phyloP scores from a whole-genome alignment of 1,140 invertebrate genomes.

The Drosophila eugracilis region DNA sequence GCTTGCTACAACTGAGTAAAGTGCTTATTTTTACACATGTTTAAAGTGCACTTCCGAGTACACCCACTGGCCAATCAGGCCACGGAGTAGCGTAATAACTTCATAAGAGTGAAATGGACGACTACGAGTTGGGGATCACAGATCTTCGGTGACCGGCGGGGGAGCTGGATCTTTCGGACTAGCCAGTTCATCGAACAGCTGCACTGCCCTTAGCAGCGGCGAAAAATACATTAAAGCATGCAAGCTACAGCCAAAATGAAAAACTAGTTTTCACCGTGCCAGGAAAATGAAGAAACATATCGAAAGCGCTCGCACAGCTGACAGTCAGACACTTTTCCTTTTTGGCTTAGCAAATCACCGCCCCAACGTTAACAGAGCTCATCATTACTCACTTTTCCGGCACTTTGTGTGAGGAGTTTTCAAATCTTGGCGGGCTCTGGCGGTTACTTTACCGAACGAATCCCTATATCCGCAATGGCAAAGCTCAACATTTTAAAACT shows the following conservation, averaged over 20 bases:
- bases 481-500: no score
- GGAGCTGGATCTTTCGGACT: neutral
- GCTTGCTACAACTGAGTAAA: no score
- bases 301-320: constrained; percentile 37
- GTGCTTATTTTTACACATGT: constrained; percentile 67
- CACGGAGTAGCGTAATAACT: constrained; percentile 67
- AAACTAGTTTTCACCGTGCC: constrained; percentile 80
- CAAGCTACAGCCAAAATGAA: constrained; percentile 49
- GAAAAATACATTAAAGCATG: constrained; percentile 58
- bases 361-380: constrained; percentile 47
- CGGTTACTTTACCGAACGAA: no score
- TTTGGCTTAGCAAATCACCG: constrained; percentile 8
- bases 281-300: constrained; percentile 57
- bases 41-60: constrained; percentile 59
- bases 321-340: constrained; percentile 70
- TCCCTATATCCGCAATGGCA: no score
- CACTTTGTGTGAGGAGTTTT: constrained; percentile 18
- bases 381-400: constrained; percentile 78
- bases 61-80: constrained; percentile 43
- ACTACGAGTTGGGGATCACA: neutral
- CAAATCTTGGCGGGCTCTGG: no score
- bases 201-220: constrained; percentile 33
- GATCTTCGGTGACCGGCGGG: neutral
- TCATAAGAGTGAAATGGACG: constrained; percentile 59
- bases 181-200: constrained; percentile 10